Conservation (phyloP, 1,140 invertebrate genomes). For the Drosophila virilis region DNA sequence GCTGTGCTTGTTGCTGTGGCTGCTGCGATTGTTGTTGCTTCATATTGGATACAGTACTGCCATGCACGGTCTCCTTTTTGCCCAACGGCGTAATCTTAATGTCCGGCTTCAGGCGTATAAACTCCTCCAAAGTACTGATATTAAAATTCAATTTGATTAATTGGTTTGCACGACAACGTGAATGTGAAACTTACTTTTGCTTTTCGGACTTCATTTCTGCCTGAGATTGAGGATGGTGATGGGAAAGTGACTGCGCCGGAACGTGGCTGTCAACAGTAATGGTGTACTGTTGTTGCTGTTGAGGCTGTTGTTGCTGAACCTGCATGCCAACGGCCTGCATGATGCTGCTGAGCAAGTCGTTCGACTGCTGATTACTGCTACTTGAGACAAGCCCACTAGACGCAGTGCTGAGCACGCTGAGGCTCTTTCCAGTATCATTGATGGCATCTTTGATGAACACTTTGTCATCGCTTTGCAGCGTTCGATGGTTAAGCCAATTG, state of each 20-base stretch:
- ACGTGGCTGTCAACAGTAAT: constrained; percentile 85
- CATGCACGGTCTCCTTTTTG: constrained; percentile 50
- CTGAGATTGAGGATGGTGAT: constrained; percentile 72
- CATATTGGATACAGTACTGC: background rate
- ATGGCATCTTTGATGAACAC: constrained; percentile 86
- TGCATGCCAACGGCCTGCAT: constrained; percentile 82
- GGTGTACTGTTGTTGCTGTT: constrained; percentile 79
- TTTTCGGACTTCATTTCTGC: constrained; percentile 51
- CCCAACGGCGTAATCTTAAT: constrained; percentile 84
- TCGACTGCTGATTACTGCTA: constrained; percentile 28
- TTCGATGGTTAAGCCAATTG: constrained; percentile 88
- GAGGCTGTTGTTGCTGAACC: constrained; percentile 48
- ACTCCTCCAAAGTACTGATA: constrained; percentile 84
- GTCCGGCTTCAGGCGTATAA: constrained; percentile 84
- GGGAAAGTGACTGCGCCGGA: constrained; percentile 75
- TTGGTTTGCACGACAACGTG: background rate
- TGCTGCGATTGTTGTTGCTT: constrained; percentile 30
- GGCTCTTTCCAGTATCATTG: constrained; percentile 66
- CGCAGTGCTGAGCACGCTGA: constrained; percentile 51
- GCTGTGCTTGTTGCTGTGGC: constrained; percentile 25
- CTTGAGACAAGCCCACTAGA: constrained; percentile 46
- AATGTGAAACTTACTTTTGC: constrained; percentile 45
- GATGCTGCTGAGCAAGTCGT: constrained; percentile 75
- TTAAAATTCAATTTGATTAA: background rate
- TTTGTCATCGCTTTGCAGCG: constrained; percentile 88